Percentiles rank a stretch among this genome's conserved stretches.
Evolutionary conservation across 1,140 invertebrate species (phyloP).

Genomic region (Drusus annulatus): DNA sequence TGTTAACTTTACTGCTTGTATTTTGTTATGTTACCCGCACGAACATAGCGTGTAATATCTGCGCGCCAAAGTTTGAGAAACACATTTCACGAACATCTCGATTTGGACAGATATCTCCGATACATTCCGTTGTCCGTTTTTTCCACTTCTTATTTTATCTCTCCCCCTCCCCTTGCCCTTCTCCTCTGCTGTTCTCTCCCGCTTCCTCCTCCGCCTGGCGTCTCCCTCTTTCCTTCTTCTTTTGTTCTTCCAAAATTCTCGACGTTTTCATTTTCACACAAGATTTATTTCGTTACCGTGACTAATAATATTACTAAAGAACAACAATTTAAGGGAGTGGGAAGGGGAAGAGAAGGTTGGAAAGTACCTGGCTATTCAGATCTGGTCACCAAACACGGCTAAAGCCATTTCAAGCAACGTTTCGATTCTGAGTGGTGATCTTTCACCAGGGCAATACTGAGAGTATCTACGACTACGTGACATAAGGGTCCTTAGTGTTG

Average conservation of each 20-base stretch:
- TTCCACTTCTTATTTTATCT: conserved; percentile 7
- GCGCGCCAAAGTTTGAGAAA: not conserved
- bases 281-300: not conserved
- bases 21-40: too few relatives aligned
- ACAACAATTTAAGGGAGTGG: too few relatives aligned
- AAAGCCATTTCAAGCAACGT: too few relatives aligned
- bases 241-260: conserved; percentile 3
- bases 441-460: too few relatives aligned
- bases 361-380: too few relatives aligned
- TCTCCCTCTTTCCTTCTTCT: not conserved
- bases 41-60: not conserved
- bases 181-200: not conserved
- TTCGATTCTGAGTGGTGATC: too few relatives aligned
- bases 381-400: too few relatives aligned
- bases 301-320: not conserved
- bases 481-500: too few relatives aligned
- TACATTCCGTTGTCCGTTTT: conserved; percentile 24
- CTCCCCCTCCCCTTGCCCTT: not conserved
- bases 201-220: not conserved
- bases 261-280: not conserved
- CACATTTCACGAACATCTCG: conserved; percentile 10
- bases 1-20: too few relatives aligned
- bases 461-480: too few relatives aligned
- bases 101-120: conserved; percentile 27
- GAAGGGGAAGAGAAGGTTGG: too few relatives aligned